A percentile compares a stretch with the other conserved stretches of the same genome.
Evolutionary conservation across 2,797 vertebrate genomes (phyloP).

Genomic region (Falco naumanni): DNA sequence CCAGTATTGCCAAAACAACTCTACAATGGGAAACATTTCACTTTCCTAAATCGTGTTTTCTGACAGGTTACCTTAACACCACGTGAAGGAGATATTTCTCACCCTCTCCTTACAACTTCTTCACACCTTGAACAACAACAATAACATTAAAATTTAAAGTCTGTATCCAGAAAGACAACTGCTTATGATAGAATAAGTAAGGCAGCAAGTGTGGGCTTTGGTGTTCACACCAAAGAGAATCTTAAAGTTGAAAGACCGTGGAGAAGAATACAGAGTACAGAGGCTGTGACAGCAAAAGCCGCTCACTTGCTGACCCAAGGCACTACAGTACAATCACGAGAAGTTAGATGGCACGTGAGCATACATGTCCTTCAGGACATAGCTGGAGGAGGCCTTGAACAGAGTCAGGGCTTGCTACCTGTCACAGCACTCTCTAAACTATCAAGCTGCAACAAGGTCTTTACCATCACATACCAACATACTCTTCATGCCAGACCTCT

Average conservation of each 20-base stretch:
- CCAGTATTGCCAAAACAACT: background rate
- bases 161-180: background rate
- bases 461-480: no score
- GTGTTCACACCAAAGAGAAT: background rate
- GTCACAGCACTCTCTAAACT: no score
- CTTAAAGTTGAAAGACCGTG: background rate
- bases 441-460: no score
- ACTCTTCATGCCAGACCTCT: no score
- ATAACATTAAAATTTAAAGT: background rate
- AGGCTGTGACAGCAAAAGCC: background rate
- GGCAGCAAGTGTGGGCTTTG: background rate
- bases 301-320: background rate
- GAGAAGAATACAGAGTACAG: background rate
- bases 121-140: background rate
- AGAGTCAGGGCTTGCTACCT: background rate
- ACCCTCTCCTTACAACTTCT: background rate
- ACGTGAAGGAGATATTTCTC: background rate
- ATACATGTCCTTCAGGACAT: background rate
- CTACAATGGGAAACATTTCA: background rate
- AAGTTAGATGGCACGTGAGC: background rate
- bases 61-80: background rate
- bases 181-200: background rate
- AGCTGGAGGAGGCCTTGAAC: background rate
- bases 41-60: background rate
- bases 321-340: accelerated